Evolutionary conservation across 2,888 invertebrate genomes (phyloP).

Genomic region (Amiota communis): DNA sequence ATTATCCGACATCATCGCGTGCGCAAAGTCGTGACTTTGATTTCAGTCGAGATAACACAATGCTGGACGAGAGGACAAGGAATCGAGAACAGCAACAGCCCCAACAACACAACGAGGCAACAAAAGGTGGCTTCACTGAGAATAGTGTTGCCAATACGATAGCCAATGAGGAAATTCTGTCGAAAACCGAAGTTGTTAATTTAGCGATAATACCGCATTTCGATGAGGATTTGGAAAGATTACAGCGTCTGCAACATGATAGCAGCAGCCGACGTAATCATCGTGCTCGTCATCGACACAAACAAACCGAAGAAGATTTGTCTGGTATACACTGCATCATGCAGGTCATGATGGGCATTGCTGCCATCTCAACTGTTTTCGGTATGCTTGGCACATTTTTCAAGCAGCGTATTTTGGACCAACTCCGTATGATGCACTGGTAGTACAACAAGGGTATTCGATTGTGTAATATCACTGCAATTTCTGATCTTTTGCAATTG

Average conservation of each 20-base stretch:
- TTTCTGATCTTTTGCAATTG: conserved; percentile 44
- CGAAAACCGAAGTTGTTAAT: conserved; percentile 73
- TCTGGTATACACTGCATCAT: conserved; percentile 73
- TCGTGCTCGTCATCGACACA: conserved; percentile 69
- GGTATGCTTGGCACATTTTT: conserved; percentile 73
- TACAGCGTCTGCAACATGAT: conserved; percentile 68
- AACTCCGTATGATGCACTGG: conserved; percentile 73
- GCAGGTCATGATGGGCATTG: conserved; percentile 74
- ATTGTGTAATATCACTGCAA: conserved; percentile 17
- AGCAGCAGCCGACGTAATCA: conserved; percentile 67
- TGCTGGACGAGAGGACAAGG: conserved; percentile 69
- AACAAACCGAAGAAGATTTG: conserved; percentile 70
- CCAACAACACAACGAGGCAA: conserved; percentile 54
- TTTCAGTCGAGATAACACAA: conserved; percentile 70
- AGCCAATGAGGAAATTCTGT: conserved; percentile 69
- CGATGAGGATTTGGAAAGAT: conserved; percentile 71
- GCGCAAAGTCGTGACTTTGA: conserved; percentile 69
- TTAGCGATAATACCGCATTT: conserved; percentile 73
- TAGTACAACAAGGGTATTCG: conserved; percentile 69
- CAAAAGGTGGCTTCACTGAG: conserved; percentile 44
- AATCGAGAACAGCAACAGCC: conserved; percentile 59
- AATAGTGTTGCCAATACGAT: conserved; percentile 58
- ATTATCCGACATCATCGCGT: conserved; percentile 66
- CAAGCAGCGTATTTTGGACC: conserved; percentile 73
- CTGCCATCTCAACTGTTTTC: conserved; percentile 73